Evolutionary conservation across 2,888 invertebrate species (phyloP).

Genomic region (Mesorhabditis belari): DNA sequence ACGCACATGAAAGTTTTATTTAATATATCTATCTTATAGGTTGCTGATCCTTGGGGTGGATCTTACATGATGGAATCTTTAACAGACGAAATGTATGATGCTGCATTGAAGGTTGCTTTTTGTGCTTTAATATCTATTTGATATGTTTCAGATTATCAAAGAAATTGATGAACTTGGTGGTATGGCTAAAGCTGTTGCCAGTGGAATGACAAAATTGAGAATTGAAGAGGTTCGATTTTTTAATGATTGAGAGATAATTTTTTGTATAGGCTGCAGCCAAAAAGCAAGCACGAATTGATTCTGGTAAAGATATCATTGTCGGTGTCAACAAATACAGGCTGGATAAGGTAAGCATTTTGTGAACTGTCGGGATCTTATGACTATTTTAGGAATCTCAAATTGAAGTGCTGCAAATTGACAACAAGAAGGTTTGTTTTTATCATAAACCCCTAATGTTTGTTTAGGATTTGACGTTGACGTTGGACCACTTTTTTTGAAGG

Average conservation of each 20-base stretch:
- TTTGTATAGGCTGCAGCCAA: conserved; percentile 59
- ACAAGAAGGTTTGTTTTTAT: conserved; percentile 58
- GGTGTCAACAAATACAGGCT: conserved; percentile 64
- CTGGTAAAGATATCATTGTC: conserved; percentile 61
- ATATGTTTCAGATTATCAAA: conserved; percentile 18
- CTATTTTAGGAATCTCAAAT: conserved; percentile 56
- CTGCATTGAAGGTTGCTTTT: conserved; percentile 56
- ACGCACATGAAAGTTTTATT: too few species aligned
- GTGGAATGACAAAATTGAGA: conserved; percentile 61
- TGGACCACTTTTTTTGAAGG: conserved; percentile 65
- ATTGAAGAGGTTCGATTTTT: conserved; percentile 58
- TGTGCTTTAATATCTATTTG: too few species aligned
- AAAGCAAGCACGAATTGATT: conserved; percentile 60
- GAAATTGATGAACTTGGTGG: conserved; percentile 62
- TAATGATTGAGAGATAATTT: background rate
- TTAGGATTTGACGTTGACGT: conserved; percentile 63
- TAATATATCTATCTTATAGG: conserved; percentile 46
- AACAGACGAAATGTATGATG: conserved; percentile 60
- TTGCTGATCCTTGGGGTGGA: conserved; percentile 64
- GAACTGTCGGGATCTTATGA: background rate
- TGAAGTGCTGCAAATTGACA: conserved; percentile 62
- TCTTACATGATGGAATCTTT: conserved; percentile 63
- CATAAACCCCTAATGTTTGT: too few species aligned
- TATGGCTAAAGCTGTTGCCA: conserved; percentile 63
- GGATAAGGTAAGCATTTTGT: conserved; percentile 38